Percentiles rank a stretch among this genome's conserved stretches.
Evolutionary conservation across 64 coral and sea anemone species (phyloP).

Genomic region (Montipora foliosa): DNA sequence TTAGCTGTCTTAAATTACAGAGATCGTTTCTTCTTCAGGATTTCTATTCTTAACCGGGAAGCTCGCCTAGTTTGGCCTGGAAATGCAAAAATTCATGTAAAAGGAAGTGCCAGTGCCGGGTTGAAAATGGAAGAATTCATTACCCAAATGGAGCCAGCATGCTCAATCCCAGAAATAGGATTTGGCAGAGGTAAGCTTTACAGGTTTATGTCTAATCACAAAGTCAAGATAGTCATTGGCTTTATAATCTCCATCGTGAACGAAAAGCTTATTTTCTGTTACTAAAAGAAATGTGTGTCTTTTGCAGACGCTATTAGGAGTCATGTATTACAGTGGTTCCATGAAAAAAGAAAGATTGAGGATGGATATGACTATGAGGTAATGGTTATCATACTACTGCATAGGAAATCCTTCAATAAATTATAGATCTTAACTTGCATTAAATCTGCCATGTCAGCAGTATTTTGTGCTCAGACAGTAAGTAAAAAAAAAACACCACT

Average conservation of each 20-base stretch:
- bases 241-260: neutral
- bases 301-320: constrained; percentile 2
- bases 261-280: neutral
- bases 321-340: constrained; percentile 19
- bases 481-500: too few species aligned
- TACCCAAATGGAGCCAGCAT: neutral
- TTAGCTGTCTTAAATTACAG: neutral
- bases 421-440: too few species aligned
- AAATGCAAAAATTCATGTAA: constrained; percentile 48
- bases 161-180: constrained; percentile 4
- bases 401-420: neutral
- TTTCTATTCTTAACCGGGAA: constrained; percentile 27
- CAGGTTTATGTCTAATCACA: neutral
- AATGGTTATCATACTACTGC: neutral
- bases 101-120: neutral
- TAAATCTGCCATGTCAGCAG: too few species aligned
- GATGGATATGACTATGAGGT: too few species aligned
- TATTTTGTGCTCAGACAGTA: too few species aligned
- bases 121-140: constrained; percentile 54
- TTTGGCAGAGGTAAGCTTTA: neutral
- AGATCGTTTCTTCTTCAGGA: constrained; percentile 17
- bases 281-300: neutral
- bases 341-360: constrained; percentile 29
- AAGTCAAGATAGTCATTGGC: neutral
- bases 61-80: constrained; percentile 11